phyloP scores from a whole-genome alignment of 92 coral and sea anemone genomes.

The Micromussa lordhowensis region DNA sequence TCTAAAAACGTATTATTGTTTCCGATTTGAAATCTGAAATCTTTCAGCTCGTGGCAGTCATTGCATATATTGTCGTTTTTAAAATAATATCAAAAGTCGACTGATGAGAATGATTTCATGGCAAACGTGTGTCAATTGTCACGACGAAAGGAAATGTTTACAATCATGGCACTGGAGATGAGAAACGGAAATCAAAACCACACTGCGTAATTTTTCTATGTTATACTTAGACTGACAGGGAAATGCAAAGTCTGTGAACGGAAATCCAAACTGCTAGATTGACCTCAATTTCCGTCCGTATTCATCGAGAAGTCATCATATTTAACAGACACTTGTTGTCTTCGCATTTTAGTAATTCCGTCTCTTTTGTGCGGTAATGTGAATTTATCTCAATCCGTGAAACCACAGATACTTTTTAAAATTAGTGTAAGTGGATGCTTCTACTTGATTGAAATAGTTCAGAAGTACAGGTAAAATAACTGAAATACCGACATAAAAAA shows the following conservation, averaged over 20 bases:
- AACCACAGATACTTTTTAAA: not conserved
- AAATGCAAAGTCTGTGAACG: not conserved
- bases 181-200: not conserved
- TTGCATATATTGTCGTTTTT: not conserved
- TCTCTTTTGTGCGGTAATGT: not conserved
- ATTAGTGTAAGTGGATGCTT: not conserved
- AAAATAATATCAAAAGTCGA: not conserved
- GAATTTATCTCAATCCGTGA: not conserved
- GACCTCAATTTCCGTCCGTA: not conserved
- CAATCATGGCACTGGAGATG: not conserved
- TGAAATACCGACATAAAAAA: not conserved
- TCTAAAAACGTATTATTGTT: not conserved
- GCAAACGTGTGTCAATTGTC: not conserved
- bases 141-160: constrained; percentile 8
- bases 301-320: not conserved
- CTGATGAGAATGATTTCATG: not conserved
- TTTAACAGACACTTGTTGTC: not conserved
- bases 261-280: not conserved
- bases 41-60: not conserved
- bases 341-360: not conserved
- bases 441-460: not conserved
- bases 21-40: not conserved
- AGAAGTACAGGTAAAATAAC: not conserved
- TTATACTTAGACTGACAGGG: not conserved
- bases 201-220: not conserved